Conservation (phyloP, 2,113 vertebrate species). For the Phaethornis superciliosus region DNA sequence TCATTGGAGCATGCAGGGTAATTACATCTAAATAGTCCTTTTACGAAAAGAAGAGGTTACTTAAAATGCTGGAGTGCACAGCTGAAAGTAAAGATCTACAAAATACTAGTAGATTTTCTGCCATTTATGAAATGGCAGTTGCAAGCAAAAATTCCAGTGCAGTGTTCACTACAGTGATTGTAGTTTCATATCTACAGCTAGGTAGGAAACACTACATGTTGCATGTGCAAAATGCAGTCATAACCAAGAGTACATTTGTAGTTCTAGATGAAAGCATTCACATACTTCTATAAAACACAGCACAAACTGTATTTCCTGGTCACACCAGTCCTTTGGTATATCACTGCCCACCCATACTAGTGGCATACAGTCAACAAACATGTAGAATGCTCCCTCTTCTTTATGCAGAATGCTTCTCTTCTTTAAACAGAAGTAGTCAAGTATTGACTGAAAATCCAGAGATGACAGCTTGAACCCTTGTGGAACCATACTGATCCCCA, state of each 20-base stretch:
- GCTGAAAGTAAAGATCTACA: neutral
- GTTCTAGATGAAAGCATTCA: neutral
- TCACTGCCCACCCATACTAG: neutral
- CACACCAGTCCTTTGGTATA: neutral
- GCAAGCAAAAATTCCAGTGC: neutral
- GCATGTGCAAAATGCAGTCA: neutral
- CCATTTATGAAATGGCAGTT: neutral
- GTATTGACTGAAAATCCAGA: neutral
- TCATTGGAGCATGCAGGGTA: neutral
- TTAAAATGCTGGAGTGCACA: neutral
- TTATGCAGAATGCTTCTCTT: neutral
- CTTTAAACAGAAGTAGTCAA: neutral
- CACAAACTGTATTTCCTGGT: neutral
- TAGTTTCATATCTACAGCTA: neutral
- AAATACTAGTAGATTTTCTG: neutral
- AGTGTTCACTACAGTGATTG: neutral
- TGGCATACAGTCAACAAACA: neutral
- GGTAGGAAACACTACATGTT: neutral
- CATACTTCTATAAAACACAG: neutral
- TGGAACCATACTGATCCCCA: neutral
- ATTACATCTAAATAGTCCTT: slow-evolving; percentile 14
- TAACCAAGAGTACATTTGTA: neutral
- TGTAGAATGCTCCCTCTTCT: neutral
- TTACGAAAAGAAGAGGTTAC: neutral
- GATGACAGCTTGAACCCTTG: neutral